These are phyloP conservation scores for Dichetophora obliterata DNA, from an alignment of 2,888 invertebrate genomes.

Conservation along the genomic window DNA sequence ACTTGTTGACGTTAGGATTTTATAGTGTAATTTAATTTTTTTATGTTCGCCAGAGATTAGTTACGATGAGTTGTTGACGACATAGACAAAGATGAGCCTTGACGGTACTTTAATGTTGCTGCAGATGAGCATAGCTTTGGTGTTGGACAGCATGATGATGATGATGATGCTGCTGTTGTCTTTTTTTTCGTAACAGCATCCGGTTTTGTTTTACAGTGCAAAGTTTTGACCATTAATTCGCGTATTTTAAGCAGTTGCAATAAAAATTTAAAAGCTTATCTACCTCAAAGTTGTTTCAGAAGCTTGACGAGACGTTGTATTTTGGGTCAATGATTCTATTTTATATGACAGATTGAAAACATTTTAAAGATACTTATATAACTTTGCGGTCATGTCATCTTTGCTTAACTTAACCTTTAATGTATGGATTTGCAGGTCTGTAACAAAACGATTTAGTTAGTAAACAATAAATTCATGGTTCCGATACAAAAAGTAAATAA, in stretches of 20 bases:
- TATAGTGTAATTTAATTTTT: background rate
- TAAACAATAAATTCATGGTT: too few species aligned
- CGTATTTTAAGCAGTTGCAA: background rate
- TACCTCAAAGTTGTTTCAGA: too few species aligned
- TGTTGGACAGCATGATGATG: background rate
- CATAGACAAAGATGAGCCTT: background rate
- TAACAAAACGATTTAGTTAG: too few species aligned
- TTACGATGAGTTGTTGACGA: background rate
- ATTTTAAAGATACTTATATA: too few species aligned
- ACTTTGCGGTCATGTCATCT: too few species aligned
- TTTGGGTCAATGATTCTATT: too few species aligned
- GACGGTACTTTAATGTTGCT: background rate
- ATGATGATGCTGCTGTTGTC: background rate
- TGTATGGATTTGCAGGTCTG: too few species aligned
- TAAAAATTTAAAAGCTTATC: slow-evolving; percentile 9
- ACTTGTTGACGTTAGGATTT: too few species aligned
- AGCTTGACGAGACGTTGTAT: too few species aligned
- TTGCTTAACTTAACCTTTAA: too few species aligned
- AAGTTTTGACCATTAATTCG: slow-evolving; percentile 21
- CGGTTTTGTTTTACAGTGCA: slow-evolving; percentile 13
- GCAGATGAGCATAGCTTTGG: background rate
- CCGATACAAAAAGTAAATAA: too few species aligned
- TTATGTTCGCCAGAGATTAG: background rate
- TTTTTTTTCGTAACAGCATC: background rate
- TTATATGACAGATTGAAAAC: too few species aligned